phyloP scores from a whole-genome alignment of 2,888 invertebrate genomes.

The Idaea biselata region DNA sequence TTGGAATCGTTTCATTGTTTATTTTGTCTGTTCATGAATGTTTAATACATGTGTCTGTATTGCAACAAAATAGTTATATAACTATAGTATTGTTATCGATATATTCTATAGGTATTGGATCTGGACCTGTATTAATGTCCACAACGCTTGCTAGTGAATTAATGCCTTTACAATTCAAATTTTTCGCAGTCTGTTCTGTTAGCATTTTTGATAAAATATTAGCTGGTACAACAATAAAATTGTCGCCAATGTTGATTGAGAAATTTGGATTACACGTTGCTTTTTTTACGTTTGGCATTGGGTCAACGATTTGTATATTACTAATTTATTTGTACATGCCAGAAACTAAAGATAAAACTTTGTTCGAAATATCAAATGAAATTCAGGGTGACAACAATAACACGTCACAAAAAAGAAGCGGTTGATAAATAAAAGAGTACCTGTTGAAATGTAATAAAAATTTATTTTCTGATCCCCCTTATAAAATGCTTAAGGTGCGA shows the following conservation, averaged over 20 bases:
- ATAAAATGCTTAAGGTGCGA: no score
- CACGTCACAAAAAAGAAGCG: no score
- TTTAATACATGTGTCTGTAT: no score
- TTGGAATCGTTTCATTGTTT: no score
- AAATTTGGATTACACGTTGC: conserved; percentile 31
- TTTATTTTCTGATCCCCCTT: no score
- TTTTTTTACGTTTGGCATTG: conserved; percentile 32
- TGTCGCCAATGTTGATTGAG: conserved; percentile 33
- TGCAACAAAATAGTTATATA: no score
- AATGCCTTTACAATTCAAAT: conserved; percentile 31
- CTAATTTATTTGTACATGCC: conserved; percentile 42
- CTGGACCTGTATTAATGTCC: conserved; percentile 35
- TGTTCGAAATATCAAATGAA: conserved; percentile 36
- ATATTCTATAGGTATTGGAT: conserved; percentile 36
- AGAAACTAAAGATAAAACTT: conserved; percentile 50
- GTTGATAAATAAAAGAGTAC: no score
- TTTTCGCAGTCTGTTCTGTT: conserved; percentile 22
- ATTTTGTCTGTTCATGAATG: no score
- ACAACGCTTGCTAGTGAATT: conserved; percentile 33
- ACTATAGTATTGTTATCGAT: conserved; percentile 25
- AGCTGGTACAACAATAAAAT: conserved; percentile 23
- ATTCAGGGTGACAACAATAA: no score
- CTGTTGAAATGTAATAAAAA: no score
- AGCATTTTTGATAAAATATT: neutral
- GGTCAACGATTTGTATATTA: conserved; percentile 17